These are phyloP conservation scores for Tiliacea citrago DNA, from an alignment of 2,888 invertebrate species.

Conservation along the genomic window DNA sequence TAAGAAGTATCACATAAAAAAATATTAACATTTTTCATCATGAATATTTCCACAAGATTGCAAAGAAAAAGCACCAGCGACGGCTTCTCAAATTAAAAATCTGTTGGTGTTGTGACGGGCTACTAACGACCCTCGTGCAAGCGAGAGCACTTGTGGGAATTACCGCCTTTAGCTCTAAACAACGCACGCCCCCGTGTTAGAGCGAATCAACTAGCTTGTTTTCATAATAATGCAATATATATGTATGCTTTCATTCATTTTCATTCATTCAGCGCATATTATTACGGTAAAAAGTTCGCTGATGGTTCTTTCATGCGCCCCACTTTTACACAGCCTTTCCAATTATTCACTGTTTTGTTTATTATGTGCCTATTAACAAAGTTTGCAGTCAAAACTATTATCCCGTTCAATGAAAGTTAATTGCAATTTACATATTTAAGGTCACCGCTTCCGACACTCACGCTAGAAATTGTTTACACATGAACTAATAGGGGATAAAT, in stretches of 20 bases:
- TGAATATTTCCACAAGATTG: conserved; percentile 41
- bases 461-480: conserved; percentile 46
- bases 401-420: conserved; percentile 51
- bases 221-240: conserved; percentile 48
- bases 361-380: conserved; percentile 23
- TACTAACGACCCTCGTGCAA: conserved; percentile 72
- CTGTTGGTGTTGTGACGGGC: conserved; percentile 68
- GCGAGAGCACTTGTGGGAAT: conserved; percentile 73
- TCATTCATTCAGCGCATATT: conserved; percentile 14
- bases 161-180: conserved; percentile 68
- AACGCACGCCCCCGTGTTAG: conserved; percentile 55
- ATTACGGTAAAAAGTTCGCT: conserved; percentile 19
- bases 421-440: conserved; percentile 53
- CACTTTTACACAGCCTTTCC: conserved; percentile 4
- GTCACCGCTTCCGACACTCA: conserved; percentile 31
- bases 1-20: conserved; percentile 14
- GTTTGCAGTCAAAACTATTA: conserved; percentile 43
- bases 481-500: conserved; percentile 64
- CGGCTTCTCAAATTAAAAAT: conserved; percentile 72
- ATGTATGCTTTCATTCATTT: conserved; percentile 38
- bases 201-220: conserved; percentile 55
- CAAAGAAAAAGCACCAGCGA: conserved; percentile 59
- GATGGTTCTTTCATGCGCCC: conserved; percentile 19
- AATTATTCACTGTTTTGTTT: conserved; percentile 37
- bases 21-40: conserved; percentile 21